Evolutionary conservation across 1,140 invertebrate genomes (phyloP).

Genomic region (Drosophila hydei): DNA sequence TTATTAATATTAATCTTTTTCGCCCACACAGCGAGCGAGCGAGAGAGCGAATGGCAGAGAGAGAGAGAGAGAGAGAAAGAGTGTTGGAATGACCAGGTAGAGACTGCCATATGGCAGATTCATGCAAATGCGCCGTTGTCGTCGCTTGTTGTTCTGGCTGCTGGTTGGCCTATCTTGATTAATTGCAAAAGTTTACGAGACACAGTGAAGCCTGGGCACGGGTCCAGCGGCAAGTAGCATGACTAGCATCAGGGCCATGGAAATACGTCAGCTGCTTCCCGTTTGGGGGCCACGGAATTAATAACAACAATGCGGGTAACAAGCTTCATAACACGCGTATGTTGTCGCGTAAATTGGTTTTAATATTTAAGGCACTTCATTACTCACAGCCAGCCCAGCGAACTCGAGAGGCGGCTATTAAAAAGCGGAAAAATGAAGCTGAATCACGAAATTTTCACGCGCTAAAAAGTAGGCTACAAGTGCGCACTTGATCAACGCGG

Average conservation of each 20-base stretch:
- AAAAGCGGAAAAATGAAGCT: not conserved
- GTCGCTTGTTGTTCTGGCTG: slow-evolving; percentile 49
- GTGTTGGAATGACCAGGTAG: slow-evolving; percentile 24
- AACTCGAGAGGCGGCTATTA: not conserved
- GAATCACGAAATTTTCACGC: slow-evolving; percentile 6
- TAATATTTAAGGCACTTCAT: slow-evolving; percentile 82
- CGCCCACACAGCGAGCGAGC: slow-evolving; percentile 52
- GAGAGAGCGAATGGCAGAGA: not conserved
- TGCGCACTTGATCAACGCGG: slow-evolving; percentile 48
- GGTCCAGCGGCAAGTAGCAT: slow-evolving; percentile 3
- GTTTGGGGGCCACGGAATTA: slow-evolving; percentile 38
- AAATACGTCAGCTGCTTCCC: slow-evolving; percentile 75
- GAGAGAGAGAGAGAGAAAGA: slow-evolving; percentile 1
- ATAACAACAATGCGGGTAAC: slow-evolving; percentile 61
- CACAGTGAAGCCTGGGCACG: slow-evolving; percentile 50
- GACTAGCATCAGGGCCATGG: slow-evolving; percentile 36
- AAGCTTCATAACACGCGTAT: slow-evolving; percentile 77
- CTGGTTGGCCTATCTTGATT: slow-evolving; percentile 73
- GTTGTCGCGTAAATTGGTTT: slow-evolving; percentile 81
- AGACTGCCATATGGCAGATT: slow-evolving; percentile 59
- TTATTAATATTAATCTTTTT: slow-evolving; percentile 83
- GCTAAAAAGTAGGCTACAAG: slow-evolving; percentile 35
- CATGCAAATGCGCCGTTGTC: slow-evolving; percentile 67
- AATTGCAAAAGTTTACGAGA: slow-evolving; percentile 80
- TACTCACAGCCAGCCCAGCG: slow-evolving; percentile 47